Conservation (phyloP, 2,113 vertebrate species). For the Stegastes partitus region DNA sequence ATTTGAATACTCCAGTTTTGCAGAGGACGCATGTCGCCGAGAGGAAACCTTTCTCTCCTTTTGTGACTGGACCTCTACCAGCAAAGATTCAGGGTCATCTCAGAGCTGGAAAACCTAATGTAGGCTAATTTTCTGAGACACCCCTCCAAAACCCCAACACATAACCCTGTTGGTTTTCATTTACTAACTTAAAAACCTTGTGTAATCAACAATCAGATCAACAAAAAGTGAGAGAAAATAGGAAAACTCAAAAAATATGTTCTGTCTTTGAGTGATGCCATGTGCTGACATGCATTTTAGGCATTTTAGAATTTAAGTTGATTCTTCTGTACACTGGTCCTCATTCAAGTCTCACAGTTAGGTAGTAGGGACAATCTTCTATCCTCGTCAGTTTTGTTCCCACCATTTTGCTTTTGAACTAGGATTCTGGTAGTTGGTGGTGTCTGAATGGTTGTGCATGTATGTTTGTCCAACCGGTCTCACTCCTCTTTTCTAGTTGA, state of each 20-base stretch:
- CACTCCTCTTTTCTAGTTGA: constrained; percentile 87
- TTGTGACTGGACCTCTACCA: constrained; percentile 87
- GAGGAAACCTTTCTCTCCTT: constrained; percentile 79
- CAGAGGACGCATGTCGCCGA: constrained; percentile 81
- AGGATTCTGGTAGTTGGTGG: constrained; percentile 89
- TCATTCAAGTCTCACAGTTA: constrained; percentile 89
- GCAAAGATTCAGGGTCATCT: constrained; percentile 84
- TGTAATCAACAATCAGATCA: constrained; percentile 79
- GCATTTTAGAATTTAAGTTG: constrained; percentile 84
- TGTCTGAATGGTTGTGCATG: constrained; percentile 95
- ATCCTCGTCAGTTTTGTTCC: constrained; percentile 83
- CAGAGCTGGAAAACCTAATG: constrained; percentile 85
- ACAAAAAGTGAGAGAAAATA: constrained; percentile 71
- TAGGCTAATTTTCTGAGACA: constrained; percentile 84
- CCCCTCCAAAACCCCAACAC: constrained; percentile 87
- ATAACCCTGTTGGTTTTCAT: constrained; percentile 84
- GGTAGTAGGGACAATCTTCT: constrained; percentile 84
- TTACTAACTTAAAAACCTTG: constrained; percentile 77
- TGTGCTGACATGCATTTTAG: constrained; percentile 86
- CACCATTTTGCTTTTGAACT: constrained; percentile 88
- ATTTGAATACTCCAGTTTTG: constrained; percentile 90
- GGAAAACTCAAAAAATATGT: constrained; percentile 73
- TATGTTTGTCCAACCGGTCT: constrained; percentile 90
- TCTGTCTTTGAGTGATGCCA: constrained; percentile 85
- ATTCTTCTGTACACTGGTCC: constrained; percentile 90